phyloP scores from a whole-genome alignment of 2,888 invertebrate species.

The Geotrupes spiniger region DNA sequence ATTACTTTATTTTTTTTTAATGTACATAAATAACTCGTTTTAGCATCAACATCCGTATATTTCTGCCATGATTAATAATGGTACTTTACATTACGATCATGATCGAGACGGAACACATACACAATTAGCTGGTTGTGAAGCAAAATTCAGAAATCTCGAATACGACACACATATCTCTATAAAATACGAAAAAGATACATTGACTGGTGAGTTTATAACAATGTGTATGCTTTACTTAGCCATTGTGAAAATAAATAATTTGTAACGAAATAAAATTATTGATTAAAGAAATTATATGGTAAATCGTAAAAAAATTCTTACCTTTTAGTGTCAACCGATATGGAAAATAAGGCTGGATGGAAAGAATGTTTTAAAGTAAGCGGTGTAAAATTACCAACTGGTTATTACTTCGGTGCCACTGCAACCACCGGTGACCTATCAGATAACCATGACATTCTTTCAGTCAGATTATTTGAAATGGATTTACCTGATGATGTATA shows the following conservation, averaged over 20 bases:
- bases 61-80: constrained; percentile 98
- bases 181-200: constrained; percentile 84
- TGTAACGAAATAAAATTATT: not conserved
- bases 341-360: constrained; percentile 91
- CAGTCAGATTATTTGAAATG: constrained; percentile 89
- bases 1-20: constrained; percentile 7
- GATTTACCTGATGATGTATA: constrained; percentile 70
- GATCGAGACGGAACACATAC: constrained; percentile 98
- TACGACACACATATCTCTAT: constrained; percentile 89
- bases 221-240: not conserved
- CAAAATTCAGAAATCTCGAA: constrained; percentile 87
- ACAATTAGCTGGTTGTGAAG: constrained; percentile 94
- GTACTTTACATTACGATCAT: constrained; percentile 93
- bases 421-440: constrained; percentile 96
- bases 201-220: constrained; percentile 65
- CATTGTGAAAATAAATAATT: not conserved
- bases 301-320: too few species aligned
- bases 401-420: constrained; percentile 90
- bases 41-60: constrained; percentile 99
- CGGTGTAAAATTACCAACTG: constrained; percentile 89
- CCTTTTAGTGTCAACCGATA: constrained; percentile 85
- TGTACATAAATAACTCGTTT: constrained; percentile 3
- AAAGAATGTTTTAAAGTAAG: constrained; percentile 87
- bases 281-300: too few species aligned
- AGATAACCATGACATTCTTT: constrained; percentile 93